Evolutionary conservation across 1,140 invertebrate species (phyloP), one percentile per base, ranked within the genome.

Genomic region (Aphelinus atriplicis): DNA sequence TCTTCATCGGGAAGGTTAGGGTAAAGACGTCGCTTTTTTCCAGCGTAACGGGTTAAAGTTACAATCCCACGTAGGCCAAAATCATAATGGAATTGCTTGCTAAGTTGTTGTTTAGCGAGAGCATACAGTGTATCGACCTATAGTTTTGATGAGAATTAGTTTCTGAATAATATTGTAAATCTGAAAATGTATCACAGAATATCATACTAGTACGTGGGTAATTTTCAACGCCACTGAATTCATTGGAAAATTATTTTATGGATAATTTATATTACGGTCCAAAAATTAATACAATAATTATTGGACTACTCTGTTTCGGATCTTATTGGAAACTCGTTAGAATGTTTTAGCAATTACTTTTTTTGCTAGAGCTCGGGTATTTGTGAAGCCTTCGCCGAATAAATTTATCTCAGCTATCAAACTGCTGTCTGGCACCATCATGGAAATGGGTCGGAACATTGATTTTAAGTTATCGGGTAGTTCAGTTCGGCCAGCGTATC

Each of bases 381-480:
- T 92, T 64, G 92, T 90, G 83, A 97, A 97, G 1, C 96, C 96
- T 86, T 94, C 95, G 9, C 95, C 95, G 84, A 96, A 96, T 1
- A 97, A 86, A 9, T 92, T 92, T 78, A 97, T 96, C 86, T 97
- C 95, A 0, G 95, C 95, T 79, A 97, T 97, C 80, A 96, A 92
- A 10, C 92, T 91, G 76, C 94, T 96, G 83, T 97, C 95, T 0
- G 96, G 96, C 7, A 96, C 95, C 90, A 97, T 96, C 95, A 98
- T 97, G 1, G 95, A 94, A 74, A 97, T 96, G n/a, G 96, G 95
- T 9, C 96, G 90, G 86, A 97, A 97, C 92, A 97, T 92, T 0
- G 95, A 95, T 86, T 97, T 97, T 68, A 97, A 88, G 87, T 97
- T 97, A 83, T 97, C 95, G 0, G 96, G 95, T 53, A 97, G 86